A percentile compares a stretch with the other conserved stretches of the same genome.
These are phyloP conservation scores for Schizotus pectinicornis DNA, from an alignment of 2,888 invertebrate species.

Conservation along the genomic window DNA sequence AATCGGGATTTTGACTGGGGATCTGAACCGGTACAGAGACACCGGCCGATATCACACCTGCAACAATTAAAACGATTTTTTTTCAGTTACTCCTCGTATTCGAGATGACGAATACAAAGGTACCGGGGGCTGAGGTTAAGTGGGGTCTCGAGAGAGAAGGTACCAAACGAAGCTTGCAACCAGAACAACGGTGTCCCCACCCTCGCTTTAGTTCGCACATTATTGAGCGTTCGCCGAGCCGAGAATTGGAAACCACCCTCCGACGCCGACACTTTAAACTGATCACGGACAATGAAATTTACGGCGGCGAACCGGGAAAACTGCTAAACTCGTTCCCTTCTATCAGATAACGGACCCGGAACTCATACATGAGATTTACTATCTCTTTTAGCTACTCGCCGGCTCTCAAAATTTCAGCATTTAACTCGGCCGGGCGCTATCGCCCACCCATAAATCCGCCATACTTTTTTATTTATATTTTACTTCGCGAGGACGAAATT, in stretches of 20 bases:
- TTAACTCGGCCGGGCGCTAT: too few relatives aligned
- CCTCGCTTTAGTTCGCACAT: conserved; percentile 66
- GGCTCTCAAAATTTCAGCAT: background rate
- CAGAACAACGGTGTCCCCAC: conserved; percentile 58
- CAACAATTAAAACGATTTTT: conserved; percentile 46
- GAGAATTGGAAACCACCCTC: conserved; percentile 64
- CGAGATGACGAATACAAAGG: background rate
- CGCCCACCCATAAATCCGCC: too few relatives aligned
- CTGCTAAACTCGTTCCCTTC: conserved; percentile 30
- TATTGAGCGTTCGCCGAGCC: conserved; percentile 68
- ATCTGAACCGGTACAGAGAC: conserved; percentile 93
- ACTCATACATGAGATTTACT: conserved; percentile 34
- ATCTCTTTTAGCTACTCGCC: conserved; percentile 2
- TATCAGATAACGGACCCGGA: conserved; percentile 30
- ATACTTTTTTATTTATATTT: too few relatives aligned
- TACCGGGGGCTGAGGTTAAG: conserved; percentile 45
- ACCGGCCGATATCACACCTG: conserved; percentile 92
- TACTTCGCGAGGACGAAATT: too few relatives aligned
- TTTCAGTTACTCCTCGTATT: background rate
- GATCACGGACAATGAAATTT: conserved; percentile 57
- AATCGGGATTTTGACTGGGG: conserved; percentile 82
- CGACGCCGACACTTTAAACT: conserved; percentile 56
- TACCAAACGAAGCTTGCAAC: conserved; percentile 60
- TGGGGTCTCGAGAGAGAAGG: conserved; percentile 55
- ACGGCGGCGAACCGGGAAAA: conserved; percentile 39